A percentile compares a stretch with the other conserved stretches of the same genome.
These are phyloP conservation scores for Andrena minutula DNA, from an alignment of 2,888 invertebrate species.

Conservation along the genomic window DNA sequence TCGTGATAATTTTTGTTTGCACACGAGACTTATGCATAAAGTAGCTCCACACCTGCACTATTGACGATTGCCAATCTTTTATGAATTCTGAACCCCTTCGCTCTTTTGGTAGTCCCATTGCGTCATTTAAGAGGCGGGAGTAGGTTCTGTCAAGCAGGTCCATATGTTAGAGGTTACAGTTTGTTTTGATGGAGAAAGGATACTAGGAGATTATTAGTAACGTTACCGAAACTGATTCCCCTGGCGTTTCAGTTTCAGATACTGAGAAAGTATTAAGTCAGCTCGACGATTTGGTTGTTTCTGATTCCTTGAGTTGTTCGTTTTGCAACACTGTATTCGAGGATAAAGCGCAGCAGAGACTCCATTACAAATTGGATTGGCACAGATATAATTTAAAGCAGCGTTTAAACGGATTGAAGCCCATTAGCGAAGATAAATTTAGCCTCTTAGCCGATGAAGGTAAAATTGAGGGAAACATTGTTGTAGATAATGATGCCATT, in stretches of 20 bases:
- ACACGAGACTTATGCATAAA: neutral
- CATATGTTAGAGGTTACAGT: slow-evolving; percentile 14
- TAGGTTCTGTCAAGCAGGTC: neutral
- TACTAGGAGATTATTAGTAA: too few species aligned
- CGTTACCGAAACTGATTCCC: too few species aligned
- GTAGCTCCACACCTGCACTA: neutral
- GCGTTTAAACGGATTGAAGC: slow-evolving; percentile 87
- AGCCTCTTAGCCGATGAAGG: slow-evolving; percentile 84
- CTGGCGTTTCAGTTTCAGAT: slow-evolving; percentile 69
- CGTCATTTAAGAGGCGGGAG: slow-evolving; percentile 11
- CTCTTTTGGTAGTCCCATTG: neutral
- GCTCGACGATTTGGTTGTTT: slow-evolving; percentile 83
- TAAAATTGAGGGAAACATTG: slow-evolving; percentile 32
- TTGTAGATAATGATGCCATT: neutral
- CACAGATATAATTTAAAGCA: slow-evolving; percentile 93
- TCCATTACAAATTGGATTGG: slow-evolving; percentile 94
- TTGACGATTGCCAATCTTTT: neutral
- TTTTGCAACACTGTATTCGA: slow-evolving; percentile 87
- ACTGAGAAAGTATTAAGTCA: slow-evolving; percentile 73
- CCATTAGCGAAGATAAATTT: slow-evolving; percentile 88
- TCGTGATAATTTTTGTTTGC: neutral
- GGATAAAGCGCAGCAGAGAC: slow-evolving; percentile 88
- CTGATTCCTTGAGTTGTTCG: slow-evolving; percentile 86
- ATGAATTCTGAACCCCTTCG: neutral
- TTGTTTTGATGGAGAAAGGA: neutral